Base-by-base conservation (phyloP, 92 coral and sea anemone genomes). In the Muricea muricata region DNA sequence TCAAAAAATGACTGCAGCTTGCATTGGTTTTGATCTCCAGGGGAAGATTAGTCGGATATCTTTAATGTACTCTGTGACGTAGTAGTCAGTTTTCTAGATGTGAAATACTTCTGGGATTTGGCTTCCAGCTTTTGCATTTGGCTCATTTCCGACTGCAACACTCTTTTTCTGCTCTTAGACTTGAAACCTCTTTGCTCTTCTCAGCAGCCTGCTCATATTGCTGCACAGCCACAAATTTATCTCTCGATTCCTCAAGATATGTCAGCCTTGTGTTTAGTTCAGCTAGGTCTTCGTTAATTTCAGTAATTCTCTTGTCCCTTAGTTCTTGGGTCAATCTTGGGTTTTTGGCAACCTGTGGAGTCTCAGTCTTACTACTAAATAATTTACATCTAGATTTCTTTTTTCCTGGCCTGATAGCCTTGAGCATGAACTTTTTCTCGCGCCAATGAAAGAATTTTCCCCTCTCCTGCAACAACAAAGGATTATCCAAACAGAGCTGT, bases 401-500 rank as follows among this genome's bases (percentile, higher is more conserved):
- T 80, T 33, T 79, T 87, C 86, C 73, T 80, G 13, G 58, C 80
- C 9, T 4, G 17, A 50, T 89, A 89, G 9, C 90, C 92, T 13
- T 86, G 47, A 3, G 48, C 73, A 85, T 89, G 84, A 29, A 86
- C 54, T 34, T 81, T 86, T 26, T 8, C 23, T 68, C 89, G 63
- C 65, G 88, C 26, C 7, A 86, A 79, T 3, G 73, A 24, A 9
- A 80, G 39, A 79, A 75, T 24, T 63, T 17, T 5, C 87, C 90
- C 34, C 45, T 81, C 26, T 81, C 75, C 17, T 89, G 65, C 24
- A 89, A 9, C 39, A 89, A 55, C 18, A 47, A 65, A 13, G 67
- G 46, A 48, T 89, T 63, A 14, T 85, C 92, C 79, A 85, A 60
- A 75, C 89, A 85, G 23, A 85, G 37, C 48, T 85, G 84, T 73